phyloP scores from a whole-genome alignment of 1,140 invertebrate species.

The Diorhabda carinulata region DNA sequence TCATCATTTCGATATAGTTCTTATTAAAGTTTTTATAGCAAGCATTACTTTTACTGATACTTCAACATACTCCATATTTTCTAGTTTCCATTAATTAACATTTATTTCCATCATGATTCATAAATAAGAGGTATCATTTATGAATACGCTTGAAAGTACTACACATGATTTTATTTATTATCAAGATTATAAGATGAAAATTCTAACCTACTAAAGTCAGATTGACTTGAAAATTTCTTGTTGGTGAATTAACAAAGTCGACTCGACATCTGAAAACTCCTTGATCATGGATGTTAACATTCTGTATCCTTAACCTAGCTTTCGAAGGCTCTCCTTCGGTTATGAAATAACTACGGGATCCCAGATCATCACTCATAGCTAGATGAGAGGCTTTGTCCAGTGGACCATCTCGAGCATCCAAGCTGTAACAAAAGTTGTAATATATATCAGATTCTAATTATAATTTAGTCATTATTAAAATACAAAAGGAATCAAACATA shows the following conservation, averaged over 20 bases:
- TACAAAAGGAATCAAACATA: too few relatives aligned
- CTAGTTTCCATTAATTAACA: too few relatives aligned
- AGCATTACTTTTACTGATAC: too few relatives aligned
- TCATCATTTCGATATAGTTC: too few relatives aligned
- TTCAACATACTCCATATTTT: too few relatives aligned
- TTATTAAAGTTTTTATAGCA: too few relatives aligned
- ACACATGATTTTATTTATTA: too few relatives aligned
- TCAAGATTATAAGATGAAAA: neutral
- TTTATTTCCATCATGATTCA: too few relatives aligned
- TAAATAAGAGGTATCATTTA: too few relatives aligned
- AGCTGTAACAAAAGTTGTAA: constrained; percentile 53
- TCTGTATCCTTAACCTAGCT: constrained; percentile 68
- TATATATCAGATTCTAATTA: too few relatives aligned
- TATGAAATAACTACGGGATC: constrained; percentile 69
- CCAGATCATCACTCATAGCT: constrained; percentile 70
- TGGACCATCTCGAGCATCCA: constrained; percentile 69
- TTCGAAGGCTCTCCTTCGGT: constrained; percentile 62
- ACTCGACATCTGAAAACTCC: constrained; percentile 78
- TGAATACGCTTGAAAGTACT: too few relatives aligned
- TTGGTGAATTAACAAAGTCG: constrained; percentile 81
- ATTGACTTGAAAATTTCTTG: constrained; percentile 78
- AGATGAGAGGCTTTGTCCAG: constrained; percentile 63
- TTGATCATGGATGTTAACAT: constrained; percentile 68
- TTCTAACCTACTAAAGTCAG: constrained; percentile 78
- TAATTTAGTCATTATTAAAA: too few relatives aligned